phyloP scores from a whole-genome alignment of 2,888 invertebrate genomes.

The Hirudinaria manillensis region DNA sequence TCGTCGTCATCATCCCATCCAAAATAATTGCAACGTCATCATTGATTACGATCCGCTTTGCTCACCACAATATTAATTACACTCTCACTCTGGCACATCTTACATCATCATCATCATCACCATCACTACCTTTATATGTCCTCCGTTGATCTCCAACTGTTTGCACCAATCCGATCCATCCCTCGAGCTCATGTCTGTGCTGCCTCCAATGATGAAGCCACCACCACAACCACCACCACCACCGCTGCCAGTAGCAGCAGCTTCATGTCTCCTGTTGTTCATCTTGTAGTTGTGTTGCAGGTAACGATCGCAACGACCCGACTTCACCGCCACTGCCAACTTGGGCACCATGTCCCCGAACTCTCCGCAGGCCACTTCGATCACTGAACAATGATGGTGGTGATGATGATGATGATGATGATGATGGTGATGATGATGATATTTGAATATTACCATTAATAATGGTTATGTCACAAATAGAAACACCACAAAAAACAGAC shows the following conservation, averaged over 20 bases:
- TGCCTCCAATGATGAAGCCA: neutral
- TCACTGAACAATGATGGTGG: conserved; percentile 60
- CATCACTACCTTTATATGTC: conserved; percentile 9
- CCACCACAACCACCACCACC: neutral
- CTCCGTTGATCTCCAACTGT: neutral
- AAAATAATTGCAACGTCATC: neutral
- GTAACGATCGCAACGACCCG: conserved; percentile 32
- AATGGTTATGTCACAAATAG: neutral
- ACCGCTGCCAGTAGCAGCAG: neutral
- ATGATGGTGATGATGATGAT: neutral
- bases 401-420: neutral
- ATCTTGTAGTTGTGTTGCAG: conserved; percentile 13
- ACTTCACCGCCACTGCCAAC: conserved; percentile 62
- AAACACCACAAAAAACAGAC: too few species aligned
- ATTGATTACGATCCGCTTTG: neutral
- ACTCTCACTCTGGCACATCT: too few species aligned
- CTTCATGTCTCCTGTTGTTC: conserved; percentile 20
- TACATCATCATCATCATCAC: neutral
- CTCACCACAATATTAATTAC: neutral
- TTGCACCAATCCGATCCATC: neutral
- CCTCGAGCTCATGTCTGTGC: neutral
- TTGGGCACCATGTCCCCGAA: conserved; percentile 70
- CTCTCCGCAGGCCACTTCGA: conserved; percentile 85
- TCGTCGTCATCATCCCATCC: neutral
- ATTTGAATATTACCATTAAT: neutral